Evolutionary conservation across 2,113 vertebrate genomes (phyloP).

Genomic region (Paramormyrops kingsleyae): DNA sequence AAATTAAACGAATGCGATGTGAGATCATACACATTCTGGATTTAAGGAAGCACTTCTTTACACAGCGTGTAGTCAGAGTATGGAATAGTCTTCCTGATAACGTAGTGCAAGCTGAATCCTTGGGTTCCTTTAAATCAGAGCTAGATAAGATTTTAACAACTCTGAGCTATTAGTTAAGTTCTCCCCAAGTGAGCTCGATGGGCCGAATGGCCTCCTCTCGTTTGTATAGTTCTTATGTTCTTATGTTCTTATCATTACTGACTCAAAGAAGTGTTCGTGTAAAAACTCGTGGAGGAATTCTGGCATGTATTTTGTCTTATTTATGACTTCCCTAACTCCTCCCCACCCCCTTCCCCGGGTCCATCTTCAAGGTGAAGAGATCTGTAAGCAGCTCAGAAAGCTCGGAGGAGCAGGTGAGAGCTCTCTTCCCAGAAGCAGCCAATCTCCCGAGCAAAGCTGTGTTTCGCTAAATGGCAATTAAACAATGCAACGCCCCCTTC

Average conservation of each 20-base stretch:
- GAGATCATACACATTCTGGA: too few species aligned
- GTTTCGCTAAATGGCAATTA: neutral
- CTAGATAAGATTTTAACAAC: too few species aligned
- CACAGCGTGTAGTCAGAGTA: too few species aligned
- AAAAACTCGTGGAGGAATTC: neutral
- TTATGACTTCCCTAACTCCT: neutral
- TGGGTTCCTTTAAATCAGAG: too few species aligned
- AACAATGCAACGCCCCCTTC: neutral
- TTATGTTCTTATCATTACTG: neutral
- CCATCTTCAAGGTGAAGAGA: conserved; percentile 41
- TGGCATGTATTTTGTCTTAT: neutral
- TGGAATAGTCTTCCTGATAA: too few species aligned
- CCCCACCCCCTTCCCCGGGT: neutral
- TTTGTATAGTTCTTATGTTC: too few species aligned
- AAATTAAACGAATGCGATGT: neutral
- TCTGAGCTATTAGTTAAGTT: too few species aligned
- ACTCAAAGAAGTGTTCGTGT: neutral
- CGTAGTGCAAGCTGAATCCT: too few species aligned
- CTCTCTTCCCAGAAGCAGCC: neutral
- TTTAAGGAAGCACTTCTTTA: too few species aligned
- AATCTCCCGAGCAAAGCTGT: neutral
- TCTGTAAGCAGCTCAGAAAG: conserved; percentile 60
- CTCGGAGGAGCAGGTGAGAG: conserved; percentile 57
- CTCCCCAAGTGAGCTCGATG: too few species aligned
- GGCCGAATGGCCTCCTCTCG: too few species aligned